Conservation (phyloP, 2,113 vertebrate genomes). For the Stictonetta naevosa region DNA sequence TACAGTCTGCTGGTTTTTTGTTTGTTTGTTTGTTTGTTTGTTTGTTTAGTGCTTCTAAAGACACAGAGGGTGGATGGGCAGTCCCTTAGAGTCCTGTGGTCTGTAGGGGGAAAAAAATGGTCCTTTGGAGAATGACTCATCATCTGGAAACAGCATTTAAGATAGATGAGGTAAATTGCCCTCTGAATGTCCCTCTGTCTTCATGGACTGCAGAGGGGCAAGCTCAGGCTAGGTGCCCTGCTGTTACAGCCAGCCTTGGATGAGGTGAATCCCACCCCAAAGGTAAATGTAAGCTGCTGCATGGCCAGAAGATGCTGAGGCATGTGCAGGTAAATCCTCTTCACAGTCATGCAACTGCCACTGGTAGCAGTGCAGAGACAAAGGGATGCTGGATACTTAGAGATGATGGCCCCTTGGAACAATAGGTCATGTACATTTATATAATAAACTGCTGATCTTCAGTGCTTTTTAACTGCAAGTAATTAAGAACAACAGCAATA, state of each 20-base stretch:
- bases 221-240: not conserved
- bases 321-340: not conserved
- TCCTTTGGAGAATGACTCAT: not conserved
- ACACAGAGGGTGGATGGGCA: not conserved
- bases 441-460: not conserved
- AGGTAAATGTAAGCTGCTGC: not conserved
- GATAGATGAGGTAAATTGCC: not conserved
- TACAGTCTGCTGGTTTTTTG: not conserved
- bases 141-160: not conserved
- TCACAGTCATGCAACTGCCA: not conserved
- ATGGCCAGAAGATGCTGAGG: not conserved
- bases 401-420: not conserved
- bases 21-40: not conserved
- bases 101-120: fast-evolving
- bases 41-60: not conserved
- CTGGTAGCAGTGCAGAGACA: not conserved
- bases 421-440: not conserved
- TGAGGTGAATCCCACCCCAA: not conserved
- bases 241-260: not conserved
- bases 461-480: not conserved
- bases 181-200: not conserved
- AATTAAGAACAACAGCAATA: not conserved
- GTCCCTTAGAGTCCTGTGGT: not conserved
- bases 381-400: fast-evolving
- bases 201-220: not conserved